Conservation (phyloP, 2,888 invertebrate species). For the Marasmarcha lunaedactyla region DNA sequence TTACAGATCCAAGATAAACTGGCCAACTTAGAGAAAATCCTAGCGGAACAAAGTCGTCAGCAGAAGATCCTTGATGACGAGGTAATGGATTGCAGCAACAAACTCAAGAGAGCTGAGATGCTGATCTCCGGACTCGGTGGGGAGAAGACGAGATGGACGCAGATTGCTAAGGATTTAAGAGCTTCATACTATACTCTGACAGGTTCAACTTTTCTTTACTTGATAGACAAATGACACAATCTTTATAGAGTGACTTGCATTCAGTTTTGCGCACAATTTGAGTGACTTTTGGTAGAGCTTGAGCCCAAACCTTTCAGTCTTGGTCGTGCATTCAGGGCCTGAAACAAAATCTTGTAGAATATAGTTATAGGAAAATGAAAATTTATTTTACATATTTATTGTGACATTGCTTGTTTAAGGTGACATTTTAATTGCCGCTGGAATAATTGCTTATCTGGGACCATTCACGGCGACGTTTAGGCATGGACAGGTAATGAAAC, state of each 20-base stretch:
- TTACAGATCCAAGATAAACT: conserved; percentile 73
- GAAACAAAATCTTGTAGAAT: too few species aligned
- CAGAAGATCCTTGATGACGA: conserved; percentile 84
- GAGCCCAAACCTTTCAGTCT: too few species aligned
- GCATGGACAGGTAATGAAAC: conserved; percentile 37
- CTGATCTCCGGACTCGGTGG: conserved; percentile 92
- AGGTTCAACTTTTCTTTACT: conserved; percentile 44
- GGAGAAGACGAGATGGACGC: conserved; percentile 90
- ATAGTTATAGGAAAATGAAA: too few species aligned
- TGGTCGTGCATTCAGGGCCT: too few species aligned
- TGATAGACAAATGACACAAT: too few species aligned
- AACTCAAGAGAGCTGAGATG: conserved; percentile 91
- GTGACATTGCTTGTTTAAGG: conserved; percentile 72
- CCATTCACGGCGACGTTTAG: conserved; percentile 86
- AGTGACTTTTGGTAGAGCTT: too few species aligned
- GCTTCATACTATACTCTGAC: conserved; percentile 79
- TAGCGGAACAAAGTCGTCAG: conserved; percentile 75
- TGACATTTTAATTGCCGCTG: conserved; percentile 89
- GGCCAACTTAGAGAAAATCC: conserved; percentile 76
- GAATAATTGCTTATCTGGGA: conserved; percentile 91
- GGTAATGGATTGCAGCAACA: conserved; percentile 87
- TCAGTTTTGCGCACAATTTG: too few species aligned
- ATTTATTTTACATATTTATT: too few species aligned
- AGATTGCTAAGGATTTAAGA: conserved; percentile 77
- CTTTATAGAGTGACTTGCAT: too few species aligned